These are phyloP conservation scores for Scrobipalpa atriplicella DNA, from an alignment of 2,888 invertebrate species.

Conservation along the genomic window DNA sequence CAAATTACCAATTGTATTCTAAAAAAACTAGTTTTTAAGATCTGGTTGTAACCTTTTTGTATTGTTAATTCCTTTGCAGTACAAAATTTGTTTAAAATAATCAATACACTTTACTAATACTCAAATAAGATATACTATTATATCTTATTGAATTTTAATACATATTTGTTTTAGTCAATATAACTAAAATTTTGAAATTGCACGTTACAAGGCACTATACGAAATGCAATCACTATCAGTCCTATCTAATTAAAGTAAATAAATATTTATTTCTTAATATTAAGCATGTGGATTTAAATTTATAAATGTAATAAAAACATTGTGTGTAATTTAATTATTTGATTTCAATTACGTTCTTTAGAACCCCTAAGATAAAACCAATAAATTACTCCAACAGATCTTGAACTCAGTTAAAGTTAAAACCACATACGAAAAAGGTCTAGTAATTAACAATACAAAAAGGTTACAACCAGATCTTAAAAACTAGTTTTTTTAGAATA, in stretches of 20 bases:
- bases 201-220: conserved; percentile 51
- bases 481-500: conserved; percentile 24
- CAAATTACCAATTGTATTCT: conserved; percentile 26
- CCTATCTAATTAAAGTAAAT: conserved; percentile 38
- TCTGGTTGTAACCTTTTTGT: conserved; percentile 30
- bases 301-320: not conserved
- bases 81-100: not conserved
- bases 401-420: not conserved
- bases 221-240: conserved; percentile 50
- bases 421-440: not conserved
- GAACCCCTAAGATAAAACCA: conserved; percentile 20
- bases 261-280: conserved; percentile 34
- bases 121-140: conserved; percentile 29
- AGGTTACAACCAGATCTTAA: conserved; percentile 31
- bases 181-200: conserved; percentile 27
- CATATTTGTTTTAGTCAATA: not conserved
- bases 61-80: conserved; percentile 8
- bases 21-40: conserved; percentile 23
- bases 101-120: not conserved
- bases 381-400: not conserved
- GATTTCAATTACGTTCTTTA: not conserved
- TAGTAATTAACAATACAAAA: conserved; percentile 19
- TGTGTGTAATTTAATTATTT: no score
- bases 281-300: conserved; percentile 15
- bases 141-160: conserved; percentile 29